Percentiles rank a stretch among this genome's conserved stretches.
phyloP scores from a whole-genome alignment of 92 coral and sea anemone genomes.

The Phymanthus crucifer region DNA sequence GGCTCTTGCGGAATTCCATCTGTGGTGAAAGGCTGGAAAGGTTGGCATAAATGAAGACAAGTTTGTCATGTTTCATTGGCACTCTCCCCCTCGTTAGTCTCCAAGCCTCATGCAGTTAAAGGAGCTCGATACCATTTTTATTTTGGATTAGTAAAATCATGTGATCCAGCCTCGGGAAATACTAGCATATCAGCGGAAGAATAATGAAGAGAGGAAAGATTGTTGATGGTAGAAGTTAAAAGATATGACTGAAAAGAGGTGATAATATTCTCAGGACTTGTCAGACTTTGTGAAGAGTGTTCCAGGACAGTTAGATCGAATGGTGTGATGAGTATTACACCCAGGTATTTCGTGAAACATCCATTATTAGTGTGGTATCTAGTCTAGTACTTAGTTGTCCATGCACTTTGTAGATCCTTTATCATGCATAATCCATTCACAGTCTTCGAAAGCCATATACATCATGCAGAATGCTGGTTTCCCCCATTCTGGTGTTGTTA shows the following conservation, averaged over 20 bases:
- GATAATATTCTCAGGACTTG: no score
- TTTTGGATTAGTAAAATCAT: background rate
- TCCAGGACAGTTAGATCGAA: no score
- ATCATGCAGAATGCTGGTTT: no score
- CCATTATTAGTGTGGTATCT: no score
- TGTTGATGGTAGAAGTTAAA: background rate
- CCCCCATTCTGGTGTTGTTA: no score
- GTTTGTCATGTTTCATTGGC: background rate
- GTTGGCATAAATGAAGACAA: background rate
- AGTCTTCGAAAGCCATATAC: no score
- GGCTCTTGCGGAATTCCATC: conserved; percentile 8
- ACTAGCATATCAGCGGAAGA: background rate
- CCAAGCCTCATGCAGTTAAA: background rate
- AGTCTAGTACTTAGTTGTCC: no score
- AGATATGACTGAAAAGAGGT: background rate
- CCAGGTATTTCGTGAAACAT: no score
- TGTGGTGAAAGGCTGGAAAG: background rate
- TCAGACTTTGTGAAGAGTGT: no score
- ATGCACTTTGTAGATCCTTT: no score
- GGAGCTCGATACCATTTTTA: background rate
- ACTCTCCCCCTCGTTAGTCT: background rate
- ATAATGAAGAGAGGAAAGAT: background rate
- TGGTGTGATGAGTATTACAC: no score
- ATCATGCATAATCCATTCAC: no score
- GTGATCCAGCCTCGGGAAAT: background rate